Evolutionary conservation across 2,888 invertebrate genomes (phyloP), one percentile per base, ranked within the genome.

Genomic region (Podotricha telesiphe): DNA sequence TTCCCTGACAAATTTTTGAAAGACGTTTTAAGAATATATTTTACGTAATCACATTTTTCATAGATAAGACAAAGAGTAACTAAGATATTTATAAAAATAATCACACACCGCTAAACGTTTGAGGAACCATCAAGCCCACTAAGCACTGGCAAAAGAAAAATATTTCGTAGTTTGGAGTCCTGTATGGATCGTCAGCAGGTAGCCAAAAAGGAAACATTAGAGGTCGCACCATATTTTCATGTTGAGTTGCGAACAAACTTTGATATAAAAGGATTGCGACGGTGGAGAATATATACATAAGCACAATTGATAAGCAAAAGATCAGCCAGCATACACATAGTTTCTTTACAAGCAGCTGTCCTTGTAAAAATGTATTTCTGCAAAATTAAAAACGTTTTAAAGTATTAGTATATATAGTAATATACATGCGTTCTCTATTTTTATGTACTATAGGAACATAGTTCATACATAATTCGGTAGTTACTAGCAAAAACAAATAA

Each of bases 111-210:
- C 81, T 76, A 76, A 87, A 89, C 1, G 77, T 77, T 65, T 81
- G 78, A 15, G 80, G 53, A 56, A 83, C 76, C 40, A 80, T 72
- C n/a, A 80, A 28, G 56, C 71, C 69, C 40, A 80, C 42, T 11
- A 71, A 19, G 4, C 78, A 67, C 62, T 88, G 64, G 0, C 82
- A 0, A 13, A 74, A 2, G 13, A 88, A 59, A 48, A 89, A 85
- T 2, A 86, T 45, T 80, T 90, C 90, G 68, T 88, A 90, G 67
- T 84, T 85, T 0, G 90, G 90, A 10, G 87, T 82, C 28, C 83
- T 78, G 70, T 86, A 84, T 0, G 86, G 82, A 64, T 89, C 88
- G 45, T 87, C 87, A 11, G 81, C 28, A 0, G 89, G 88, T 1
- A 90, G 75, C 88, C 88, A 89, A 71, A 88, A 70, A 0, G 88